Conservation (phyloP, 2,888 invertebrate species). For the Cheilosia soror region DNA sequence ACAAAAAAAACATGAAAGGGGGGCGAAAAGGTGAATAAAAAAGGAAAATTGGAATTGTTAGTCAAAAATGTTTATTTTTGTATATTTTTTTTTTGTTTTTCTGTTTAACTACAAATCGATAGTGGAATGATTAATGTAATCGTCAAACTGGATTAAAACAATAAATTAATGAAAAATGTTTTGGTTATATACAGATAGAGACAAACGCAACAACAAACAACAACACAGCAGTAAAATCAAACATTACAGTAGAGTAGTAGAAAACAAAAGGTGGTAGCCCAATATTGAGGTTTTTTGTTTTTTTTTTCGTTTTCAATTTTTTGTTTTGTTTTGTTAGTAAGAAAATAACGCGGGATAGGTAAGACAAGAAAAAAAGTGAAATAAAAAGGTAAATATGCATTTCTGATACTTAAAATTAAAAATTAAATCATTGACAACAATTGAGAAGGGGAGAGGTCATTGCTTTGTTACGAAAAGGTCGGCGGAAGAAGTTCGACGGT, state of each 20-base stretch:
- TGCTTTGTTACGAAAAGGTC: conserved; percentile 31
- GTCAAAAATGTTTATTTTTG: conserved; percentile 58
- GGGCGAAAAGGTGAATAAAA: conserved; percentile 51
- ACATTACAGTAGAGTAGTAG: conserved; percentile 37
- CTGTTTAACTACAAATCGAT: conserved; percentile 73
- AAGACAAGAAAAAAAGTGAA: conserved; percentile 76
- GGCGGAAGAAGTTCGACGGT: too few species aligned
- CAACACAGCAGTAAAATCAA: conserved; percentile 57
- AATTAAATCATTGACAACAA: conserved; percentile 54
- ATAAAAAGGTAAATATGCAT: conserved; percentile 75
- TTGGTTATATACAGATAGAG: conserved; percentile 53
- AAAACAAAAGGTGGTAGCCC: conserved; percentile 53
- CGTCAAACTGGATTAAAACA: conserved; percentile 68
- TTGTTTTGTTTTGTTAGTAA: conserved; percentile 65
- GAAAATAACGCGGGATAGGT: conserved; percentile 75
- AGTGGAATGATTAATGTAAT: conserved; percentile 75
- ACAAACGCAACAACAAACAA: conserved; percentile 34
- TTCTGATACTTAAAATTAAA: conserved; percentile 70
- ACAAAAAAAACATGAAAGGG: conserved; percentile 32
- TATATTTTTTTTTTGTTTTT: conserved; percentile 52
- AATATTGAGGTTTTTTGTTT: conserved; percentile 54
- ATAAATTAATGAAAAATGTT: conserved; percentile 22
- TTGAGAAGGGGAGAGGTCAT: conserved; percentile 19
- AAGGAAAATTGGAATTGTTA: conserved; percentile 58
- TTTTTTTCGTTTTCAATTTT: conserved; percentile 11